phyloP scores from a whole-genome alignment of 2,113 vertebrate species.

The Tyrannus savana region DNA sequence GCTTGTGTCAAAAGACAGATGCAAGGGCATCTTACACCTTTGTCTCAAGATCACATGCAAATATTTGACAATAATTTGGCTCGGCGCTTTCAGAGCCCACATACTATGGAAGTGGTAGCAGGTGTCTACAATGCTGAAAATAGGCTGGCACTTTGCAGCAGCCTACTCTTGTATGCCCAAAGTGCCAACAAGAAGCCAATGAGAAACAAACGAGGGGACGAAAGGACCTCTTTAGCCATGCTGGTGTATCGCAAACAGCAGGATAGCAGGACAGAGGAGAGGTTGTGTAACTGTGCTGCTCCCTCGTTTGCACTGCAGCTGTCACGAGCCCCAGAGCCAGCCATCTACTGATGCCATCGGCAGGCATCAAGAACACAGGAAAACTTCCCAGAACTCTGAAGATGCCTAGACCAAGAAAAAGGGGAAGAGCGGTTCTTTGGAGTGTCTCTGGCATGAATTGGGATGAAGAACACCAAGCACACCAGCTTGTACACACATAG shows the following conservation, averaged over 20 bases:
- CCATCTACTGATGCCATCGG: accelerated
- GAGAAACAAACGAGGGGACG: not conserved
- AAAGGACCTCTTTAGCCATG: not conserved
- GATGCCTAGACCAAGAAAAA: not conserved
- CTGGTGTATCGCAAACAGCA: not conserved
- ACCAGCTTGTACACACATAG: not conserved
- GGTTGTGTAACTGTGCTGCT: not conserved
- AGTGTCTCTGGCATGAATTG: not conserved
- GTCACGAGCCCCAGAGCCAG: not conserved
- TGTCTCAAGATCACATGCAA: not conserved
- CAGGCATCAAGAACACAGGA: not conserved
- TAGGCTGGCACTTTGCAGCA: not conserved
- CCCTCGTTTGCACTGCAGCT: not conserved
- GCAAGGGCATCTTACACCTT: not conserved
- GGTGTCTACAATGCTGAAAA: not conserved
- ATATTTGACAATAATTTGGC: not conserved
- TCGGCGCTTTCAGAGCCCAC: not conserved
- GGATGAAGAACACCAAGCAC: not conserved
- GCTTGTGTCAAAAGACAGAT: not conserved
- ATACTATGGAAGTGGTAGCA: not conserved
- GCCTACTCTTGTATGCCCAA: not conserved
- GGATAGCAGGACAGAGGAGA: not conserved
- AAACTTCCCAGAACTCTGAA: not conserved
- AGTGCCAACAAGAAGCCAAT: not conserved
- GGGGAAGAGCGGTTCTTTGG: not conserved